Evolutionary conservation across 2,113 vertebrate species (phyloP).

Genomic region (Recurvirostra avosetta): DNA sequence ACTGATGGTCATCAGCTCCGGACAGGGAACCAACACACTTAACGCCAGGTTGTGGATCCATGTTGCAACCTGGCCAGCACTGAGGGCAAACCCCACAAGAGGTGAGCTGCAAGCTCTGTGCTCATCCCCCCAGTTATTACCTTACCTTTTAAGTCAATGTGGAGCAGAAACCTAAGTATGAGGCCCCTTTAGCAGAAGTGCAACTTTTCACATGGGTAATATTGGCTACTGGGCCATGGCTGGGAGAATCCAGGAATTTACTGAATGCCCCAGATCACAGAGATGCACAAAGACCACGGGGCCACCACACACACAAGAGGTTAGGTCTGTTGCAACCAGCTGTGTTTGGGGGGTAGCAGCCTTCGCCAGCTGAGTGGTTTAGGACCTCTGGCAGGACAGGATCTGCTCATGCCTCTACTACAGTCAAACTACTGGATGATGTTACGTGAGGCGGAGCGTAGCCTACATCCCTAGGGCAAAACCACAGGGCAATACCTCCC

Average conservation of each 20-base stretch:
- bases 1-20: not conserved
- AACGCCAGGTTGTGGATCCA: not conserved
- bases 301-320: not conserved
- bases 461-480: not conserved
- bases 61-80: not conserved
- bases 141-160: not conserved
- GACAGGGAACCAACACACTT: not conserved
- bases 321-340: not conserved
- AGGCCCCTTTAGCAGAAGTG: not conserved
- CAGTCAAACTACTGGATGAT: not conserved
- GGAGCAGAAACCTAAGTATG: not conserved
- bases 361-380: not conserved
- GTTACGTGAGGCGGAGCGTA: not conserved
- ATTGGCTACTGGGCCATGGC: not conserved
- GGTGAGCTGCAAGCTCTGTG: not conserved
- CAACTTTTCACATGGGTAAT: not conserved
- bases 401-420: not conserved
- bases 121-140: not conserved
- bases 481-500: not conserved
- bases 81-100: not conserved
- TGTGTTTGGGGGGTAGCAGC: not conserved
- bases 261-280: not conserved
- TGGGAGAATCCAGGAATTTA: not conserved
- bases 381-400: not conserved
- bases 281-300: not conserved